Base-by-base conservation (phyloP, 2,113 vertebrate genomes). In the Ceuthmochares aereus region DNA sequence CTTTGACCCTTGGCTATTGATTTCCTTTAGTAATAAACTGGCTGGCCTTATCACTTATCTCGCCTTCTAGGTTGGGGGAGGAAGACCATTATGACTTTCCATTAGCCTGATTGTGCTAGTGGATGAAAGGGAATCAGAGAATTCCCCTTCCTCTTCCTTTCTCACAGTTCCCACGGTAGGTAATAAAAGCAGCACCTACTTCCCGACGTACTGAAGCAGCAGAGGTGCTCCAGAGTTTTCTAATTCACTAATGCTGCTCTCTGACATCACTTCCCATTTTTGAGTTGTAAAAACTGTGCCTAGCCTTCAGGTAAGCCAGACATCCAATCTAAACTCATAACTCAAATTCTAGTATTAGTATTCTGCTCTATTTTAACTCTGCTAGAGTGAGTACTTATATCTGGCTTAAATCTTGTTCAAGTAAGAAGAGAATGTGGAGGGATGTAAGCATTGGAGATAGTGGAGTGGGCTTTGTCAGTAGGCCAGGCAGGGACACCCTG, bases 1-100 rank as follows among this genome's bases (percentile, higher is more conserved):
- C 63, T 92, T 95, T 95, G 86, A 96, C 95, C 85, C 80, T 90
- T 90, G 58, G 43, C 42, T 82, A 91, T 80, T 91, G 87, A 93
- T 94, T 95, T 94, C 67, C 55, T 87, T 96, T 80, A 75, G 22
- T 76, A 91, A 21, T 92, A 72, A 87, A 85, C 87, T 76, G 42
- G 12, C 92, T 94, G 77, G 82, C 66, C 68, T 87, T 12, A 2
- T 92, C 69, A 64, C 81, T 95, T 85, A 89, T 22, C 89, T 94
- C 1, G 1, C 40, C 75, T 93, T 89, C 62, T 52, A 19, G 49
- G 27, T 4, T 92, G 75, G 5, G 58, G 49, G 72, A 92, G 49
- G 72, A 95, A 81, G 81, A 56, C 62, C 6, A 13, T 86, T 93
- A 64, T 6, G 68, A 45, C 69, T 94, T 90, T 91, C 40, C 51